Percentiles rank a stretch among this genome's conserved stretches.
phyloP scores from a whole-genome alignment of 2,113 vertebrate genomes.

The Asarcornis scutulata region DNA sequence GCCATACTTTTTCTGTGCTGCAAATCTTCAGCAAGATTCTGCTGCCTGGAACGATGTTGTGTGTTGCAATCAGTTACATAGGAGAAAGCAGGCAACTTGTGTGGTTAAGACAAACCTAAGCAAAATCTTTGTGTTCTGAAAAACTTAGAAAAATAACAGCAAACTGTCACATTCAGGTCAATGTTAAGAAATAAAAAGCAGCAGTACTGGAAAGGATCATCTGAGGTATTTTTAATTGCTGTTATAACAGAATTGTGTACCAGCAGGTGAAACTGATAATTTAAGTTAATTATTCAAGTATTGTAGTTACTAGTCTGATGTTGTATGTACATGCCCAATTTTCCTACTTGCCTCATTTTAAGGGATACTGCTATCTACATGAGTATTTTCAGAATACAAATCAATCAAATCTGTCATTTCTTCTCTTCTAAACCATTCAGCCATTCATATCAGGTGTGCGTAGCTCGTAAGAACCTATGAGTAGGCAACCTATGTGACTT shows the following conservation, averaged over 20 bases:
- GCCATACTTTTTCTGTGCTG: background rate
- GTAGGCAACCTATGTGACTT: background rate
- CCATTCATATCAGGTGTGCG: background rate
- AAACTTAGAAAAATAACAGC: background rate
- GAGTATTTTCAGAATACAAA: background rate
- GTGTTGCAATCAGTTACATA: background rate
- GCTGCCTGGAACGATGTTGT: background rate
- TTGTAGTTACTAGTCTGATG: background rate
- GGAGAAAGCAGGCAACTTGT: background rate
- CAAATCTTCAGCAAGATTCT: background rate
- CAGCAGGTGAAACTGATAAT: background rate
- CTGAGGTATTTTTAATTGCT: background rate
- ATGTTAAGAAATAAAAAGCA: background rate
- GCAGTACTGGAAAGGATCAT: background rate
- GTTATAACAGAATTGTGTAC: background rate
- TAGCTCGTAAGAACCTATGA: background rate
- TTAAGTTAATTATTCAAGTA: background rate
- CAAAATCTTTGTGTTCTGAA: background rate
- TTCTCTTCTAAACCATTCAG: background rate
- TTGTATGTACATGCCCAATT: background rate
- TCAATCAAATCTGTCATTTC: background rate
- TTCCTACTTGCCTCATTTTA: background rate
- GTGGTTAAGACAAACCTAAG: background rate
- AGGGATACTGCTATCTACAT: background rate
- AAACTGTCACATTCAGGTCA: background rate